phyloP scores from a whole-genome alignment of 2,797 vertebrate genomes.

The Spheniscus humboldti region DNA sequence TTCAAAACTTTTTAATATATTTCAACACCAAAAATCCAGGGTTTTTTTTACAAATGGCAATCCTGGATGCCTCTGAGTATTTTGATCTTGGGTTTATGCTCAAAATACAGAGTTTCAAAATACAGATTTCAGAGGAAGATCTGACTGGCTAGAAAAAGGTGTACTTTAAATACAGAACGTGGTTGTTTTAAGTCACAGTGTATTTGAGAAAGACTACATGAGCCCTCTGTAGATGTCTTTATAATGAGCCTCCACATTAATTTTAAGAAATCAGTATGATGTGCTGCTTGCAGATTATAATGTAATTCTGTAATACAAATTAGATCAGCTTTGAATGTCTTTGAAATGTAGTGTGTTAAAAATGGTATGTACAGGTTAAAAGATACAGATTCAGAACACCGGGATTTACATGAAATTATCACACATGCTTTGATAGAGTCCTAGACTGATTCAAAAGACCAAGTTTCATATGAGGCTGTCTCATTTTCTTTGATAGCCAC shows the following conservation, averaged over 20 bases:
- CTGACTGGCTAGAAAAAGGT: background rate
- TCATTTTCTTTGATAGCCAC: conserved; percentile 75
- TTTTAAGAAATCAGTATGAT: conserved; percentile 67
- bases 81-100: background rate
- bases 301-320: conserved; percentile 73
- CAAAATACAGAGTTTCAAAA: background rate
- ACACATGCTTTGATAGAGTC: conserved; percentile 77
- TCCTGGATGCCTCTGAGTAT: background rate
- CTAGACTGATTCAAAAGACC: conserved; percentile 75
- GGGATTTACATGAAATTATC: conserved; percentile 79
- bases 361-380: conserved; percentile 75
- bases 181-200: background rate
- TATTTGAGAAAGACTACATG: conserved; percentile 18
- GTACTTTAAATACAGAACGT: background rate
- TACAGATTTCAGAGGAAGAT: background rate
- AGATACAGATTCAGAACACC: conserved; percentile 73
- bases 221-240: conserved; percentile 38
- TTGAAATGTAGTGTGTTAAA: conserved; percentile 72
- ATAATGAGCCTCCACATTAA: conserved; percentile 59
- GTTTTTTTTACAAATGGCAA: background rate
- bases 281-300: conserved; percentile 59
- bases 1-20: background rate
- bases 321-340: conserved; percentile 69
- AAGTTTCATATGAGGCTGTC: conserved; percentile 69
- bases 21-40: background rate